phyloP scores from a whole-genome alignment of 2,797 vertebrate genomes.

The Rhinoraja longicauda region DNA sequence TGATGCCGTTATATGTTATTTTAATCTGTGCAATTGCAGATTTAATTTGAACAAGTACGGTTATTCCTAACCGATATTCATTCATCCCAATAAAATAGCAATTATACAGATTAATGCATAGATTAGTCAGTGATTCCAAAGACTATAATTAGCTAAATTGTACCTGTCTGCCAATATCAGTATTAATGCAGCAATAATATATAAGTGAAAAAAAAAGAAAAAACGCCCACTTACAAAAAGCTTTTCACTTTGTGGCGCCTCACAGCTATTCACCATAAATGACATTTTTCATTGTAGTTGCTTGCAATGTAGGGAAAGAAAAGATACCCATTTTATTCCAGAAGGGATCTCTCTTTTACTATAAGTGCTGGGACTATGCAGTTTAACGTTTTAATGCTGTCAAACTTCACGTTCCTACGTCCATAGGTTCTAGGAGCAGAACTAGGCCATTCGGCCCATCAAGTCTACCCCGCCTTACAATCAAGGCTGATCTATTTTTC shows the following conservation, averaged over 20 bases:
- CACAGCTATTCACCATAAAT: neutral
- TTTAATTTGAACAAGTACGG: neutral
- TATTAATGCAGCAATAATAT: neutral
- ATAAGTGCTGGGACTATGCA: neutral
- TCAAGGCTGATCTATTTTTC: too few relatives aligned
- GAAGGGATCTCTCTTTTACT: neutral
- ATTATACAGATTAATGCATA: neutral
- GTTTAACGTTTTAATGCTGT: neutral
- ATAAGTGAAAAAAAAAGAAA: neutral
- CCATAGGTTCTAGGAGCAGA: too few relatives aligned
- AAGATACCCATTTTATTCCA: neutral
- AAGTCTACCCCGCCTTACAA: too few relatives aligned
- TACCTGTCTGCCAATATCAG: neutral
- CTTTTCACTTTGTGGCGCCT: neutral
- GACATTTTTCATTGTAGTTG: neutral
- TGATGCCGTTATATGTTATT: neutral
- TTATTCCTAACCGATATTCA: neutral
- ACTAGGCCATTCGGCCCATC: too few relatives aligned
- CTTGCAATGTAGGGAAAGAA: neutral
- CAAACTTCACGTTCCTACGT: neutral
- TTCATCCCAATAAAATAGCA: neutral
- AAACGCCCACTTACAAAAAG: neutral
- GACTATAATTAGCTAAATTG: neutral
- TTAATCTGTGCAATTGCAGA: neutral
- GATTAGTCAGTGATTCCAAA: neutral